Evolutionary conservation across 2,113 vertebrate species (phyloP), one percentile per base, ranked within the genome.

Genomic region (Catharus fuscescens): DNA sequence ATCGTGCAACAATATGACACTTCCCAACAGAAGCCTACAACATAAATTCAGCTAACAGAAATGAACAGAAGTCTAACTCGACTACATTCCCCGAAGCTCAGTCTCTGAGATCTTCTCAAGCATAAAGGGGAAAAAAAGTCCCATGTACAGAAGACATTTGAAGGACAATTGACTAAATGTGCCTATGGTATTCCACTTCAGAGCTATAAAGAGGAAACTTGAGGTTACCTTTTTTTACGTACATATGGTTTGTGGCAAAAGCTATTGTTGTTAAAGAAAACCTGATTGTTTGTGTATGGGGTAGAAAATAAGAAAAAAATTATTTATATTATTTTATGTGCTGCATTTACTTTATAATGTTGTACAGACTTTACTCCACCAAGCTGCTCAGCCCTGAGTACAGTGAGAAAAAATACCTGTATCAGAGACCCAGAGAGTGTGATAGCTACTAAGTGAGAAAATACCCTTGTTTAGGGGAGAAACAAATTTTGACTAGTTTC

Each of bases 101-200:
- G 78, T 85, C 70, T 74, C 94, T 97, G 83, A 93, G 74, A 72
- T 95, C 88, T 95, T 95, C 48, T 78, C 62, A 93, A 92, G 91
- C 96, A 92, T 90, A 95, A 95, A 96, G 77, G 76, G 74, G 71
- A 73, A 95, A 92, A 91, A 94, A 88, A 81, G 24, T 74, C 47
- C 90, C 93, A 88, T 40, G 32, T 74, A 91, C 62, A 93, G 82
- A 93, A 95, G 92, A 87, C 26, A 2, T 95, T 92, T 95, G 92
- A 96, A 97, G 88, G 95, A 93, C 96, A 83, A 74, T 93, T 95
- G 70, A 71, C 88, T 96, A 90, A 96, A 96, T 78, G 42, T 87
- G 92, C 80, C 90, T 91, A 66, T 94, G 82, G 91, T 95, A 18
- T 92, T 97, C 77, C 90, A 90, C 88, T 88, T 94, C 88, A 96